Conservation (phyloP, 1,140 invertebrate genomes). For the Drosophila arawakana region DNA sequence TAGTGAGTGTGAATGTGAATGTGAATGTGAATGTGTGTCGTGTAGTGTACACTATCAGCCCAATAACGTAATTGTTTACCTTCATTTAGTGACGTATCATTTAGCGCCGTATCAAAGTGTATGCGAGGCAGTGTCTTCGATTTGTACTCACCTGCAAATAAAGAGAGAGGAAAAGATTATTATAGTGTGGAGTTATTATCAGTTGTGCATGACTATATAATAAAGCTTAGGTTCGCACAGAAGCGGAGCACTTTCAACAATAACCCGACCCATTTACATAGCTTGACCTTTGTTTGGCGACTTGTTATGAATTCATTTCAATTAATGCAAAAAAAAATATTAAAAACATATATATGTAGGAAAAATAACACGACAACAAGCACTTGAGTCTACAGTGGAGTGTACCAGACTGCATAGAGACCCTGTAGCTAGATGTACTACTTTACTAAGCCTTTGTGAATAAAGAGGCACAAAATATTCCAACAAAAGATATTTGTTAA, state of each 20-base stretch:
- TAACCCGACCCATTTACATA: conserved; percentile 69
- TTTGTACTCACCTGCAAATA: conserved; percentile 84
- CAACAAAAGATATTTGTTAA: neutral
- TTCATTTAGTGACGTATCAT: conserved; percentile 81
- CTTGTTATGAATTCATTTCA: conserved; percentile 77
- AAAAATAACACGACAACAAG: conserved; percentile 34
- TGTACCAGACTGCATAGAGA: no score
- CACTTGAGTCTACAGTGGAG: no score
- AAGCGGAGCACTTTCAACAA: conserved; percentile 5
- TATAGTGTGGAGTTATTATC: conserved; percentile 8
- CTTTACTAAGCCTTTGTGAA: no score
- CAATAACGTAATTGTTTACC: conserved; percentile 61
- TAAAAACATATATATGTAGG: conserved; percentile 38
- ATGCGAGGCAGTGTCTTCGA: conserved; percentile 84
- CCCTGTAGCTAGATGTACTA: no score
- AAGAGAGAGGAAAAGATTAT: conserved; percentile 8
- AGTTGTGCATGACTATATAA: conserved; percentile 24
- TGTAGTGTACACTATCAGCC: neutral
- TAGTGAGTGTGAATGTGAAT: neutral
- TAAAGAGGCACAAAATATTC: no score
- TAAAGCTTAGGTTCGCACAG: neutral
- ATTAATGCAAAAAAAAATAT: conserved; percentile 66
- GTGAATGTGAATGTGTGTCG: neutral
- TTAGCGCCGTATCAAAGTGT: conserved; percentile 82
- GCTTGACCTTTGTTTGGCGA: conserved; percentile 57